phyloP scores from a whole-genome alignment of 1,140 invertebrate genomes.

The Monomorium pharaonis region DNA sequence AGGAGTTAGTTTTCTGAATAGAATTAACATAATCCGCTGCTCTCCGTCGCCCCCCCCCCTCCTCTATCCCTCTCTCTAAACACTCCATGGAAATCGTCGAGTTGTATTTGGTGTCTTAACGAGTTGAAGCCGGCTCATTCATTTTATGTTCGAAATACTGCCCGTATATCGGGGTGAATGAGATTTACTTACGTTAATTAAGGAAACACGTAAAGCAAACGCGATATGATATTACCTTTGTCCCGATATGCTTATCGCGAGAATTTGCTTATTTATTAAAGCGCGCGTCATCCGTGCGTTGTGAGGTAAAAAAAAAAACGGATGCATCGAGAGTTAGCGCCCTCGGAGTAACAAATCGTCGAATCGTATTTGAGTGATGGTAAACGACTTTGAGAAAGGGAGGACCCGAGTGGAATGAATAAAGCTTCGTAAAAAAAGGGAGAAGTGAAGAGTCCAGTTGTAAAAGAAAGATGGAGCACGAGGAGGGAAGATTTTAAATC shows the following conservation, averaged over 20 bases:
- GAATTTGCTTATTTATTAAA: conserved; percentile 19
- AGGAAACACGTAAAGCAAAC: not conserved
- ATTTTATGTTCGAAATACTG: conserved; percentile 15
- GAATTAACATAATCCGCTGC: conserved; percentile 67
- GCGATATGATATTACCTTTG: not conserved
- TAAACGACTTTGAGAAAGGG: not conserved
- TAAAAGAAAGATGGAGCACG: conserved; percentile 26
- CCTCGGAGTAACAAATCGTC: conserved; percentile 6
- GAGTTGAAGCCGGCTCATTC: conserved; percentile 46
- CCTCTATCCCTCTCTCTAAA: conserved; percentile 16
- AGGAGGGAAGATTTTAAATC: conserved; percentile 42
- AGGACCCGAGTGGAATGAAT: conserved; percentile 1
- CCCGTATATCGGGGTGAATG: no score
- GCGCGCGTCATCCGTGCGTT: not conserved
- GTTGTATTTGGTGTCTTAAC: conserved; percentile 42
- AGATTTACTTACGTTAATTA: conserved; percentile 23
- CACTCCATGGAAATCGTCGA: conserved; percentile 30
- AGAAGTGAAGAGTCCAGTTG: conserved; percentile 32
- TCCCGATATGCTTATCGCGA: not conserved
- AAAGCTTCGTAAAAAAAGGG: conserved; percentile 22
- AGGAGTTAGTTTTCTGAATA: conserved; percentile 53
- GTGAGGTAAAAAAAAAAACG: no score
- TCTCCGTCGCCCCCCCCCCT: no score
- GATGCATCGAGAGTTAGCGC: not conserved
- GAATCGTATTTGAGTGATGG: conserved; percentile 6